Evolutionary conservation across 2,888 invertebrate genomes (phyloP), one percentile per base, ranked within the genome.

Genomic region (Eristalis tenax): DNA sequence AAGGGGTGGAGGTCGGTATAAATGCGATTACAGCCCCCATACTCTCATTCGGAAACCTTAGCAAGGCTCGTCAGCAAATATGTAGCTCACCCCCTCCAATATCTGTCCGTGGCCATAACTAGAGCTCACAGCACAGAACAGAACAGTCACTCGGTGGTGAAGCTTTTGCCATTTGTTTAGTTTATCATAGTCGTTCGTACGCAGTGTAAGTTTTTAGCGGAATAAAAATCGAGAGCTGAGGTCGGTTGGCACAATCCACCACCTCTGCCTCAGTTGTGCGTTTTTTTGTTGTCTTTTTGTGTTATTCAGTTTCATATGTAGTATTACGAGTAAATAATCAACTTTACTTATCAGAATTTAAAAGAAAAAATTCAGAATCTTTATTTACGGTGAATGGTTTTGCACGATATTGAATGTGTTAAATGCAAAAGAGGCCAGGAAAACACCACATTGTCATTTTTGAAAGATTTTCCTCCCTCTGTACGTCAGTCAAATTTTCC

Each of bases 151-250:
- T 66, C 32, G 40, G 74, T 63, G 11, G 23, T 22, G 71, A 68
- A 84, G 87, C 87, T 87, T 87, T 87, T 80, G 76, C 73, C 57
- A 78, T 85, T 78, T 88, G 88, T 89, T 91, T 90, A 91, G 91
- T 91, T 90, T 89, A 89, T 87, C 90, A 90, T 86, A 89, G 89
- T 90, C 90, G 89, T 88, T 91, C 90, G 90, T 89, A 89, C 85
- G 88, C 89, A 89, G 90, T 89, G 89, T 91, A 89, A 80, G 87
- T 87, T 87, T 26, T 73, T 87, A 71, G 71, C 73, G 79, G 76
- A 87, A 73, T 65, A 86, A 38, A 71, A 83, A 5, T 61, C 57
- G 77, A 83, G 78, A 79, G 70, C 78, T 83, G 83, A 78, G 87
- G 87, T 87, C 78, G 87, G 87, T 87, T 83, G 83, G 83, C 83